Conservation (phyloP, 1,140 invertebrate genomes). For the Andricus grossulariae region DNA sequence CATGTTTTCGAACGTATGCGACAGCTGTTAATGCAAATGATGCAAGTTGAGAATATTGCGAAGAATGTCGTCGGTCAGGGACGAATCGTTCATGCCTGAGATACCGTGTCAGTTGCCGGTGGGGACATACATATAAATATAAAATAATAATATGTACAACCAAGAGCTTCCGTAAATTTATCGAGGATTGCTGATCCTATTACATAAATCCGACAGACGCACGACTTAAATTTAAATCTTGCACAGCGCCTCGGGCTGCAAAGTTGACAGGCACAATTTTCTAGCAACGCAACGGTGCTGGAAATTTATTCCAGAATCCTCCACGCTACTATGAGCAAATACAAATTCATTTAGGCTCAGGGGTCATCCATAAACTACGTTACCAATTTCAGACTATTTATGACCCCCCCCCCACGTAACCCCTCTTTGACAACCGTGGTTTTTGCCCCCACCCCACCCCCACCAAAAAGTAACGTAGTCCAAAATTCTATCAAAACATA, state of each 20-base stretch:
- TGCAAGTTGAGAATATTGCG: constrained; percentile 51
- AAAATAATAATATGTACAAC: constrained; percentile 1
- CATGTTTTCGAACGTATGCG: constrained; percentile 32
- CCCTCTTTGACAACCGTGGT: no score
- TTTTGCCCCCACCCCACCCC: no score
- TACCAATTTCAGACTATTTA: no score
- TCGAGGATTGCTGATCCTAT: neutral
- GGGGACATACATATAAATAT: neutral
- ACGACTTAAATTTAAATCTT: constrained; percentile 3
- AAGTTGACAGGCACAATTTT: neutral
- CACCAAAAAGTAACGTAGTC: no score
- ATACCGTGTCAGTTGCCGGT: constrained; percentile 47
- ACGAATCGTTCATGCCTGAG: constrained; percentile 50
- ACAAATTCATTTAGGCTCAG: no score
- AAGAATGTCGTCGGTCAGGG: constrained; percentile 59
- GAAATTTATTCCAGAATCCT: no score
- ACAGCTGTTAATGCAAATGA: constrained; percentile 56
- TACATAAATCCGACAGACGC: neutral
- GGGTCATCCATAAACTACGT: no score
- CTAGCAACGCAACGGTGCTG: no score
- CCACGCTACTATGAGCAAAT: no score
- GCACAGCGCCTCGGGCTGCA: neutral
- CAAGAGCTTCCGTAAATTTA: constrained; percentile 9
- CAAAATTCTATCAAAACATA: no score
- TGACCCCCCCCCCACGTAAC: no score